Evolutionary conservation across 2,797 vertebrate species (phyloP).

Genomic region (Coccyzus lansbergi): DNA sequence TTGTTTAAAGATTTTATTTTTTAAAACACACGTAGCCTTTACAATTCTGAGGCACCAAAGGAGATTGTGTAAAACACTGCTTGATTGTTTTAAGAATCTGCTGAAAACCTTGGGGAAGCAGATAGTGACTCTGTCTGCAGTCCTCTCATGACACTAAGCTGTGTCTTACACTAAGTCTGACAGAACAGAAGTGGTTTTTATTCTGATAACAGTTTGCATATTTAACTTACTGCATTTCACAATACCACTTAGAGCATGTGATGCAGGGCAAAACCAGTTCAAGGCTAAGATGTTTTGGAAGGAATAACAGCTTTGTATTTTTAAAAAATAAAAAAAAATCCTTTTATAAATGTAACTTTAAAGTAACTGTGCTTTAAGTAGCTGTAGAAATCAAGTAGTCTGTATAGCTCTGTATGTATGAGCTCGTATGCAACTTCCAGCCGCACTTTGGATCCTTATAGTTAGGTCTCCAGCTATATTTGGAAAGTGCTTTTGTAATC

Average conservation of each 20-base stretch:
- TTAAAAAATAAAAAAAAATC: not conserved
- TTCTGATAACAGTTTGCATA: slow-evolving; percentile 8
- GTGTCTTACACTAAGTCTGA: slow-evolving; percentile 15
- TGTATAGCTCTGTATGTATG: not conserved
- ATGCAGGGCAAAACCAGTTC: not conserved
- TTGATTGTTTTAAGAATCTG: not conserved
- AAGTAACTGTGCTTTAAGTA: not conserved
- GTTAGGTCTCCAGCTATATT: not conserved
- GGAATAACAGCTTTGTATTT: not conserved
- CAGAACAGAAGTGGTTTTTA: slow-evolving; percentile 44
- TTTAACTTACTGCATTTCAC: slow-evolving; percentile 20
- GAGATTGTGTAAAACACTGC: not conserved
- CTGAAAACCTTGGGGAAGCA: not conserved
- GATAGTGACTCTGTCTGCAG: not conserved
- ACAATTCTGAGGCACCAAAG: not conserved
- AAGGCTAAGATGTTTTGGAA: not conserved
- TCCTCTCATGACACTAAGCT: not conserved
- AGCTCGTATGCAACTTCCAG: not conserved
- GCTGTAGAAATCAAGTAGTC: not conserved
- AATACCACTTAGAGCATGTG: not conserved
- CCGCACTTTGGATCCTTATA: not conserved
- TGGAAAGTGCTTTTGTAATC: not conserved
- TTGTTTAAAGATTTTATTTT: not conserved
- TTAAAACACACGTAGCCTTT: not conserved
- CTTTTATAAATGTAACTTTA: not conserved